Evolutionary conservation across 2,888 invertebrate species (phyloP).

Genomic region (Choristoneura rosaceana): DNA sequence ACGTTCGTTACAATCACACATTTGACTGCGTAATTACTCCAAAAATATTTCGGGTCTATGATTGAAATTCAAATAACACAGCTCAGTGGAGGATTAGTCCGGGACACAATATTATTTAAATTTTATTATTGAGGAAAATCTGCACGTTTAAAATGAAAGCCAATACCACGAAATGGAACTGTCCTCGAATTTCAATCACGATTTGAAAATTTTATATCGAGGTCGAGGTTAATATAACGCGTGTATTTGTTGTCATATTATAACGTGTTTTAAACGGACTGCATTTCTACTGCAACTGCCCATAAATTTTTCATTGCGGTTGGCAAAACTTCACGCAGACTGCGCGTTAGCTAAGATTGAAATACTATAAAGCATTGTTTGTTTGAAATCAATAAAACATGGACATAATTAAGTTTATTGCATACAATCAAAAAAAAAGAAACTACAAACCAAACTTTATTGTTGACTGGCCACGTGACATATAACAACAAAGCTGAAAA

Average conservation of each 20-base stretch:
- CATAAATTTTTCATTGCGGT: too few relatives aligned
- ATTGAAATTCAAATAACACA: conserved; percentile 4
- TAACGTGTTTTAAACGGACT: neutral
- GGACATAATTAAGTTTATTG: too few relatives aligned
- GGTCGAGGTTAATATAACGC: neutral
- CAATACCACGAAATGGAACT: neutral
- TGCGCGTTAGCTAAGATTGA: too few relatives aligned
- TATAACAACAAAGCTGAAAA: too few relatives aligned
- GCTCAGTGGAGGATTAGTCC: neutral
- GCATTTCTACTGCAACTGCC: neutral
- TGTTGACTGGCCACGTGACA: too few relatives aligned
- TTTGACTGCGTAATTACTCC: neutral
- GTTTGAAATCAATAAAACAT: too few relatives aligned
- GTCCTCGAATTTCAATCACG: neutral
- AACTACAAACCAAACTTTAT: too few relatives aligned
- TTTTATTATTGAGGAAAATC: conserved; percentile 3
- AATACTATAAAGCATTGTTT: too few relatives aligned
- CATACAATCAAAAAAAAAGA: too few relatives aligned
- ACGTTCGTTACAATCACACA: neutral
- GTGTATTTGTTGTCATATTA: neutral
- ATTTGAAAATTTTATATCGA: neutral
- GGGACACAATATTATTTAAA: neutral
- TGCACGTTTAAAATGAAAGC: neutral
- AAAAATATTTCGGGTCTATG: neutral
- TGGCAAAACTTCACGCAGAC: too few relatives aligned